Base-by-base conservation (phyloP, 2,113 vertebrate species). In the Ahaetulla prasina region DNA sequence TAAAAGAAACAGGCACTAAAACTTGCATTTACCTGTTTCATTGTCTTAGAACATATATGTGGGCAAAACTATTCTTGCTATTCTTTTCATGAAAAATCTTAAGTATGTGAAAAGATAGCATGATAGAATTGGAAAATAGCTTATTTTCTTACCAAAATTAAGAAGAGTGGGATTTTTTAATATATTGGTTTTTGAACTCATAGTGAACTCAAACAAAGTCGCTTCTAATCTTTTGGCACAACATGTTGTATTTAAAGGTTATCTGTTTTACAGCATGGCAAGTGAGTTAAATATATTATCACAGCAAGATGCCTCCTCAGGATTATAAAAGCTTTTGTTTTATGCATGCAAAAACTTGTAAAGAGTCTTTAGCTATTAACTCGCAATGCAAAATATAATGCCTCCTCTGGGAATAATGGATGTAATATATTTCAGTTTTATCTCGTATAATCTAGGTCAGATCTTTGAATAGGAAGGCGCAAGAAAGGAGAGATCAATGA, bases 401-500 rank as follows among this genome's bases (percentile, higher is more conserved):
- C 57, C 88, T 90, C 89, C 74, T 95, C 2, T 4, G 93, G 91
- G 96, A 96, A 93, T 94, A 94, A 94, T 86, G 86, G 54, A 93
- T 60, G 93, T 94, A 94, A 80, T 49, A 87, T 96, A 95, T 95
- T 96, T 96, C 93, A 95, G 60, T 90, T 96, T 96, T 96, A 96
- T 94, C 89, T 63, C 25, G 80, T 68, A 89, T 91, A 94, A 93
- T 93, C 87, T 91, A 93, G 89, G 90, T 93, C 90, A 93, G 39
- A 95, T 95, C 88, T 86, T 92, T 94, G 88, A 95, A 95, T 53
- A 55, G 55, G 57, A 89, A 94, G 92, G 91, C 94, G 60, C 57
- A 12, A 88, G 91, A 47, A 90, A 93, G 68, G 89, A 92, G 95
- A 95, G 89, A 95, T 96, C 94, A 94, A 16, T 91, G 93, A 91